These are phyloP conservation scores for Ophion obscuratus DNA, from an alignment of 2,888 invertebrate species.

Conservation along the genomic window DNA sequence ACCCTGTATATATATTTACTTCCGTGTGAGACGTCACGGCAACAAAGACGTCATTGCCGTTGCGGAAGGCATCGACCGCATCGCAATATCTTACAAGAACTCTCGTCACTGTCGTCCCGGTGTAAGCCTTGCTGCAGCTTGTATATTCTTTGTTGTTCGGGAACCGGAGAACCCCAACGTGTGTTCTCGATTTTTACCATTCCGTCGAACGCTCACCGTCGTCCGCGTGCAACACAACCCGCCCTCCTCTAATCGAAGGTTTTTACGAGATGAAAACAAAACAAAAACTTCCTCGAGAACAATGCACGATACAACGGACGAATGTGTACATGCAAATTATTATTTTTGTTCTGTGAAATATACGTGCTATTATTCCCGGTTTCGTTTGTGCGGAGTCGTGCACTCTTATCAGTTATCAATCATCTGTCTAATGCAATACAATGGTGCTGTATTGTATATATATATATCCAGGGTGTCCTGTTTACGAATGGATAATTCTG, in stretches of 20 bases:
- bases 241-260: background rate
- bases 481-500: too few relatives aligned
- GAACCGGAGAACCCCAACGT: background rate
- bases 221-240: background rate
- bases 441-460: background rate
- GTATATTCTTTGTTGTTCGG: slow-evolving; percentile 11
- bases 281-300: background rate
- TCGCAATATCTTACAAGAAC: slow-evolving; percentile 33
- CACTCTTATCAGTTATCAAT: slow-evolving; percentile 3
- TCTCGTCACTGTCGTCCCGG: slow-evolving; percentile 16
- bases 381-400: background rate
- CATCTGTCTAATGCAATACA: slow-evolving; percentile 7
- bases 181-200: slow-evolving; percentile 9
- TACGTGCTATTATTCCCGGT: slow-evolving; percentile 13
- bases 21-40: background rate
- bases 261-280: slow-evolving; percentile 8
- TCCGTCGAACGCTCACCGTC: background rate
- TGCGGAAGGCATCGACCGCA: slow-evolving; percentile 51
- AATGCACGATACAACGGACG: background rate
- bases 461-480: too few relatives aligned
- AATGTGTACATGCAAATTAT: background rate
- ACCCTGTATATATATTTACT: too few relatives aligned
- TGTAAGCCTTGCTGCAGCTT: slow-evolving; percentile 5
- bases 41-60: background rate
- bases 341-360: background rate